Evolutionary conservation across 1,140 invertebrate genomes (phyloP).

Genomic region (Drosophila arawakana): DNA sequence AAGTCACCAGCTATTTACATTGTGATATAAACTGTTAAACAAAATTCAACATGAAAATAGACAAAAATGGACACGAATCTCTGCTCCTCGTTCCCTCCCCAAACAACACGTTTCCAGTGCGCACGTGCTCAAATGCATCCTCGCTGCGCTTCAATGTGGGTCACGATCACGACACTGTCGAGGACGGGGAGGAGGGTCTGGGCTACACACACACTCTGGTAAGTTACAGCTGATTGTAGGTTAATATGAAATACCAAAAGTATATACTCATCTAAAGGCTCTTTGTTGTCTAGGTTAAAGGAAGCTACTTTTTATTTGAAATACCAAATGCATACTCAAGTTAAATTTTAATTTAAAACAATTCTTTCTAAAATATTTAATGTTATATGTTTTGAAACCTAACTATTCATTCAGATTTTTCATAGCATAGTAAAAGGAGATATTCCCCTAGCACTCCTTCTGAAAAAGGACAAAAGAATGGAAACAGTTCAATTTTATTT

Average conservation of each 20-base stretch:
- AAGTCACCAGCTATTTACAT: slow-evolving; percentile 20
- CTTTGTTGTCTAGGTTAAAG: too few relatives aligned
- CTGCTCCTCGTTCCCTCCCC: slow-evolving; percentile 63
- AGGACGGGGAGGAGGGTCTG: slow-evolving; percentile 87
- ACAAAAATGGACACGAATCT: slow-evolving; percentile 64
- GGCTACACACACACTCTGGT: slow-evolving; percentile 93
- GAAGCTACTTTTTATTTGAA: too few relatives aligned
- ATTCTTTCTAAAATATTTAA: too few relatives aligned
- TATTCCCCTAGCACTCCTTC: too few relatives aligned
- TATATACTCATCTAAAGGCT: too few relatives aligned
- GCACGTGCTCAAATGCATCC: slow-evolving; percentile 74
- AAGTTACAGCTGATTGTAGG: slow-evolving; percentile 83
- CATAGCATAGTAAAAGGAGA: too few relatives aligned
- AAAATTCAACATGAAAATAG: slow-evolving; percentile 57
- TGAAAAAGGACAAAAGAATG: too few relatives aligned
- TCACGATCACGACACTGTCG: slow-evolving; percentile 52
- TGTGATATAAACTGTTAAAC: slow-evolving; percentile 38
- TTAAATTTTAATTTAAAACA: too few relatives aligned
- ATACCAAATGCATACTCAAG: too few relatives aligned
- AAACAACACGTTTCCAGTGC: slow-evolving; percentile 46
- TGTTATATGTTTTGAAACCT: too few relatives aligned
- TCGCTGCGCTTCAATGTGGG: slow-evolving; percentile 63
- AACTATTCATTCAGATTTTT: too few relatives aligned
- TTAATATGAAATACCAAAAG: neutral
- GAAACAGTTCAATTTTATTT: too few relatives aligned